Conservation (phyloP, 2,113 vertebrate genomes). For the Lates calcarifer region DNA sequence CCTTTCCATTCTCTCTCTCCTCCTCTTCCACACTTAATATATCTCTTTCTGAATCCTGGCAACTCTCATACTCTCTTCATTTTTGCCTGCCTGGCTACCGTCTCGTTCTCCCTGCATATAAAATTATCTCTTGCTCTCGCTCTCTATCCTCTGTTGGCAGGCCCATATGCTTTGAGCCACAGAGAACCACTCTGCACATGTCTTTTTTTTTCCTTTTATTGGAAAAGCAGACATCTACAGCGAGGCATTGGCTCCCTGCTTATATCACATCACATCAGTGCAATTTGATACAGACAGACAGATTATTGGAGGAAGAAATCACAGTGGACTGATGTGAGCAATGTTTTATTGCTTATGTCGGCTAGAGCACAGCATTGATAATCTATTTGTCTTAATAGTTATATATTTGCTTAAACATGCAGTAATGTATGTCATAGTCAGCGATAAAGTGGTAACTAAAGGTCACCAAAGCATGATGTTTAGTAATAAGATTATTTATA, state of each 20-base stretch:
- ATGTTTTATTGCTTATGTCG: slow-evolving; percentile 12
- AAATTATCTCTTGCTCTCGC: slow-evolving; percentile 4
- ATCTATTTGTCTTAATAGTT: background rate
- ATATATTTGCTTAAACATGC: slow-evolving; percentile 1
- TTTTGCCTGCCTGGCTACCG: slow-evolving; percentile 17
- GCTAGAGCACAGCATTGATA: background rate
- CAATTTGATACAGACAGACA: slow-evolving; percentile 42
- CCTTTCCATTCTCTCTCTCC: background rate
- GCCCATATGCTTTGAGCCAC: slow-evolving; percentile 42
- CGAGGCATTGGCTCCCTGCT: slow-evolving; percentile 28
- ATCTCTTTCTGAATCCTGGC: slow-evolving; percentile 22
- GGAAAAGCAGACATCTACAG: slow-evolving; percentile 44
- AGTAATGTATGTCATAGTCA: background rate
- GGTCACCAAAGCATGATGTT: background rate
- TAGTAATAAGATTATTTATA: background rate
- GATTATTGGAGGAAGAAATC: slow-evolving; percentile 28
- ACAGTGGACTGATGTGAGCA: slow-evolving; percentile 17
- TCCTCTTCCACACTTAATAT: slow-evolving; percentile 32
- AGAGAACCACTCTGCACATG: slow-evolving; percentile 28
- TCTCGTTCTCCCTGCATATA: slow-evolving; percentile 24
- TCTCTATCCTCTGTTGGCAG: slow-evolving; percentile 32
- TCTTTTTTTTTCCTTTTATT: slow-evolving; percentile 17
- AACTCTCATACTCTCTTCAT: background rate
- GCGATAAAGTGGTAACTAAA: too few species aligned
- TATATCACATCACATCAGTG: slow-evolving; percentile 56